Conservation (phyloP, 2,888 invertebrate species). For the Pandemis heparana region DNA sequence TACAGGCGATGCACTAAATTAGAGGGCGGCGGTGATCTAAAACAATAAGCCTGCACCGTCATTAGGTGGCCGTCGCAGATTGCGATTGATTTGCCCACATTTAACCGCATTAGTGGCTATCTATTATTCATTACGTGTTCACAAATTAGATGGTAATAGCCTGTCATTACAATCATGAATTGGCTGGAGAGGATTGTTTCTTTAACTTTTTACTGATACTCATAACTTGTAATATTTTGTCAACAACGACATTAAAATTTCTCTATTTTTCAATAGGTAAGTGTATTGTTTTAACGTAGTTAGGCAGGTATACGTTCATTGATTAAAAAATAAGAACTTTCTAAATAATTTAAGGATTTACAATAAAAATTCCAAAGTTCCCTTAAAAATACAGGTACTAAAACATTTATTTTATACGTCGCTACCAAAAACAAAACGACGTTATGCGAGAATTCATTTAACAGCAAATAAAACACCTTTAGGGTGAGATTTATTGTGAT, state of each 20-base stretch:
- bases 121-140: slow-evolving; percentile 63
- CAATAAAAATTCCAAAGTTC: background rate
- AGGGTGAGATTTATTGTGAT: slow-evolving; percentile 38
- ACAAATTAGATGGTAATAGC: slow-evolving; percentile 49
- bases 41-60: slow-evolving; percentile 80
- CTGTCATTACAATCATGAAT: slow-evolving; percentile 31
- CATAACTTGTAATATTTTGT: background rate
- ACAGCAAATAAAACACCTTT: slow-evolving; percentile 38
- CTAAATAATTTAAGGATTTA: no score
- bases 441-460: slow-evolving; percentile 25
- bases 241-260: background rate
- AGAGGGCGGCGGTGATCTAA: slow-evolving; percentile 82
- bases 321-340: no score
- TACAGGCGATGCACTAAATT: slow-evolving; percentile 76
- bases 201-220: background rate
- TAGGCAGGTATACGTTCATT: no score
- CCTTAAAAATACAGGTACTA: background rate
- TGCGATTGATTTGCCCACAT: slow-evolving; percentile 77
- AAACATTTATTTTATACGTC: background rate
- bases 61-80: slow-evolving; percentile 72
- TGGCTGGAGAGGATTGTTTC: slow-evolving; percentile 9
- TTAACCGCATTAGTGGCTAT: slow-evolving; percentile 63
- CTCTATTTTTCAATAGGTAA: no score
- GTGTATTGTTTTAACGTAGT: no score
- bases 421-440: slow-evolving; percentile 7